phyloP scores from a whole-genome alignment of 2,113 vertebrate species.

The Hemibagrus wyckioides region DNA sequence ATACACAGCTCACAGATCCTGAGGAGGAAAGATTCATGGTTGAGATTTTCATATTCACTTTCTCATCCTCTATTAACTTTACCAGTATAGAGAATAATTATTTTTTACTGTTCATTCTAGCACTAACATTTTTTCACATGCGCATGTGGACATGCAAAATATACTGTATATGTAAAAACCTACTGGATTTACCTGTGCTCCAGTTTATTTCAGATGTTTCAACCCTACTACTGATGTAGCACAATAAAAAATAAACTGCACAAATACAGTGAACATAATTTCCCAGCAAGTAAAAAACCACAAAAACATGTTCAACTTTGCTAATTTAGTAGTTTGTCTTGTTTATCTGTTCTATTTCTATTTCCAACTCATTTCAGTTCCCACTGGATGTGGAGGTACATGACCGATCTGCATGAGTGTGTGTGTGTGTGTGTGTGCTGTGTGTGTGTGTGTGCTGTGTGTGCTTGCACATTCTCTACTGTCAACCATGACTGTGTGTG shows the following conservation, averaged over 20 bases:
- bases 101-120: background rate
- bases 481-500: slow-evolving; percentile 3
- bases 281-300: background rate
- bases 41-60: background rate
- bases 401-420: background rate
- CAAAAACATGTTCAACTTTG: background rate
- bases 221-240: background rate
- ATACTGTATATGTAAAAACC: background rate
- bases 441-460: slow-evolving; percentile 11
- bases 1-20: background rate
- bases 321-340: slow-evolving; percentile 24
- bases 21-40: background rate
- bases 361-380: background rate
- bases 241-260: background rate
- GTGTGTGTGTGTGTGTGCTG: slow-evolving; percentile 6
- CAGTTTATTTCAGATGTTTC: background rate
- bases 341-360: background rate
- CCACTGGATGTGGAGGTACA: background rate
- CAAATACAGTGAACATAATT: background rate
- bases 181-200: background rate
- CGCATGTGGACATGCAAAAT: background rate
- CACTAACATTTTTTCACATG: background rate
- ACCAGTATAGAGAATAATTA: background rate
- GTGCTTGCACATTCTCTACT: background rate
- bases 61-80: background rate